Conservation (phyloP, 2,113 vertebrate species). For the Malaclemys terrapin region DNA sequence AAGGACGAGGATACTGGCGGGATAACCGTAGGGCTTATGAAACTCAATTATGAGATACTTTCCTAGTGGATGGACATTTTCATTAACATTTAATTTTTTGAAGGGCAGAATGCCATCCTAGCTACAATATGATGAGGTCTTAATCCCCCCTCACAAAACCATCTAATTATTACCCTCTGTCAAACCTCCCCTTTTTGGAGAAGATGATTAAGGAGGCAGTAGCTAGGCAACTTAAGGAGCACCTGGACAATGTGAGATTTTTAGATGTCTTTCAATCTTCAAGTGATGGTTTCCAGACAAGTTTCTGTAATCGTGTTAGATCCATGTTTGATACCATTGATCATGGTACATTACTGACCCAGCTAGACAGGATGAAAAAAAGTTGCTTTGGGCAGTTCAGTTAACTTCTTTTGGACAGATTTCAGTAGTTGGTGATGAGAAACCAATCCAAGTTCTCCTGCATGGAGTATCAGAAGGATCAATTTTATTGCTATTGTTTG, state of each 20-base stretch:
- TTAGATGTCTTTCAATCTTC: slow-evolving; percentile 43
- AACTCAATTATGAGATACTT: not conserved
- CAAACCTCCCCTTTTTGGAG: slow-evolving; percentile 61
- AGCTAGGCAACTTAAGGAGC: slow-evolving; percentile 66
- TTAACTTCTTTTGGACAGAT: slow-evolving; percentile 51
- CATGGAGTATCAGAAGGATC: slow-evolving; percentile 36
- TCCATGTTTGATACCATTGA: slow-evolving; percentile 62
- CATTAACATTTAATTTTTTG: slow-evolving; percentile 48
- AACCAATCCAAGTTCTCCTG: slow-evolving; percentile 1
- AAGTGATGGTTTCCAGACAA: slow-evolving; percentile 65
- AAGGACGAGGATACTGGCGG: not conserved
- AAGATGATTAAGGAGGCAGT: slow-evolving; percentile 64
- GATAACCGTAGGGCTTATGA: not conserved
- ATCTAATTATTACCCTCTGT: slow-evolving; percentile 59
- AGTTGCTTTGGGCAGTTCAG: slow-evolving; percentile 41
- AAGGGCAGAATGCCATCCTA: slow-evolving; percentile 57
- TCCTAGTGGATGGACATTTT: slow-evolving; percentile 40
- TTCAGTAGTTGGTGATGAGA: slow-evolving; percentile 43
- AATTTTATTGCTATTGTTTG: slow-evolving; percentile 33
- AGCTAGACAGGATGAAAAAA: slow-evolving; percentile 11
- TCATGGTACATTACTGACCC: slow-evolving; percentile 34
- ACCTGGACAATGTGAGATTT: slow-evolving; percentile 61
- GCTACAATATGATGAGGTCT: slow-evolving; percentile 44
- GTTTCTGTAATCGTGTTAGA: slow-evolving; percentile 35
- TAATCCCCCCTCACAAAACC: slow-evolving; percentile 57